Percentiles rank a stretch among this genome's conserved stretches.
phyloP scores from a whole-genome alignment of 2,113 vertebrate genomes.

The Danio rerio region GRCz12tu NC_133178.1:39366001-39366500 shows the following conservation, averaged over 20 bases:
- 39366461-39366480: conserved; percentile 4
- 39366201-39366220: conserved; percentile 4
- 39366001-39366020: conserved; percentile 6
- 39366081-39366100: background rate
- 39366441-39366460: background rate
- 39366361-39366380: background rate
- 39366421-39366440: background rate
- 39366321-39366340: background rate
- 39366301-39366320: background rate
- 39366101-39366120: conserved; percentile 26
- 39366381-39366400: background rate
- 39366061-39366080: conserved; percentile 12
- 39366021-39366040: background rate
- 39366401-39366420: background rate
- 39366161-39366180: conserved; percentile 16
- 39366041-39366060: conserved; percentile 25
- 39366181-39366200: conserved; percentile 16
- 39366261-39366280: background rate
- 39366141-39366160: background rate
- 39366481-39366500: conserved; percentile 3
- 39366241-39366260: background rate
- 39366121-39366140: conserved; percentile 33
- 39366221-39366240: background rate
- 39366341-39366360: background rate
- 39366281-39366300: background rate